These are phyloP conservation scores for Mesochorus sp. DNA, from an alignment of 2,888 invertebrate genomes.

Conservation along the genomic window DNA sequence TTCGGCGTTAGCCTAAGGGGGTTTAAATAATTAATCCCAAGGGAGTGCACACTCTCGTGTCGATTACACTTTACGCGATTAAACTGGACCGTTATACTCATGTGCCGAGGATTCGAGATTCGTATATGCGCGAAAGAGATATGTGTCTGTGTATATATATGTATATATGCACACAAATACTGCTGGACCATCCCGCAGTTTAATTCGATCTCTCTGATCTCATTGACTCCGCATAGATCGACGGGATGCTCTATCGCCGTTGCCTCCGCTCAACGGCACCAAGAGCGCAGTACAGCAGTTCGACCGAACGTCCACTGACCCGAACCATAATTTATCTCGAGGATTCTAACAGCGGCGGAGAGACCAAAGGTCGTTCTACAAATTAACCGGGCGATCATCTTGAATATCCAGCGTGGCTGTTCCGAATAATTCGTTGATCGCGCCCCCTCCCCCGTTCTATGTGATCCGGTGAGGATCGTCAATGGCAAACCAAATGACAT, in stretches of 20 bases:
- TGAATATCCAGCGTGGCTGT: conserved; percentile 9
- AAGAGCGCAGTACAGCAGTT: not conserved
- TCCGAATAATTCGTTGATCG: conserved; percentile 17
- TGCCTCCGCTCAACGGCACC: conserved; percentile 15
- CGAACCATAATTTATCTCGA: conserved; percentile 48
- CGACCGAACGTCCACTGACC: not conserved
- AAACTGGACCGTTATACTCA: conserved; percentile 47
- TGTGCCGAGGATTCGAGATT: conserved; percentile 49
- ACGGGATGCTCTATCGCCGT: conserved; percentile 32
- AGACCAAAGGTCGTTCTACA: not conserved
- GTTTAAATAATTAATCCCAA: conserved; percentile 76
- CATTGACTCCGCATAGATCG: conserved; percentile 50
- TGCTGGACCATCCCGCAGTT: not conserved
- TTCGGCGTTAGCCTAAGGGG: conserved; percentile 75
- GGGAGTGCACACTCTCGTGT: conserved; percentile 56
- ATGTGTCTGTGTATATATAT: not conserved
- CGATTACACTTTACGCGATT: conserved; percentile 58
- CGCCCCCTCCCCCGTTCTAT: too few species aligned
- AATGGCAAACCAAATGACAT: not conserved
- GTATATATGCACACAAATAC: not conserved
- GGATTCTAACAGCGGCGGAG: not conserved
- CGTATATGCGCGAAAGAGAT: not conserved
- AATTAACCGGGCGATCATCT: conserved; percentile 23
- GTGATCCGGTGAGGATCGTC: conserved; percentile 2
- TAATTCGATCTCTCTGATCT: conserved; percentile 43